phyloP scores from a whole-genome alignment of 2,797 vertebrate genomes.

The Leptoclinus maculatus region DNA sequence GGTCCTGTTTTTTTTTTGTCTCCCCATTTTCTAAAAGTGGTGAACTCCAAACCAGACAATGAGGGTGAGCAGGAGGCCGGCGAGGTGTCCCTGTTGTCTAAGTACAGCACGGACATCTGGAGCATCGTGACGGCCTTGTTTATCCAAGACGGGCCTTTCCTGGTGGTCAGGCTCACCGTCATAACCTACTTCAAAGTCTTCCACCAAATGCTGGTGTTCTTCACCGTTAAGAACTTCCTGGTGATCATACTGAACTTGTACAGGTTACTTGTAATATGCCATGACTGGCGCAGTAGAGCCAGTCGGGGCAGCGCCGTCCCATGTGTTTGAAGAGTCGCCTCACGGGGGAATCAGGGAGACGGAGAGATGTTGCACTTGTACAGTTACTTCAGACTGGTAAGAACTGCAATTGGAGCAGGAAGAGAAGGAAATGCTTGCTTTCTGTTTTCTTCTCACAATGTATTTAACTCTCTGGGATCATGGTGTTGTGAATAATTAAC shows the following conservation, averaged over 20 bases:
- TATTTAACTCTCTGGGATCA: no score
- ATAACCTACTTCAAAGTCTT: conserved; percentile 88
- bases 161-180: conserved; percentile 88
- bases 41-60: conserved; percentile 72
- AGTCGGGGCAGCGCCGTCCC: not conserved
- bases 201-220: conserved; percentile 96
- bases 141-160: no score
- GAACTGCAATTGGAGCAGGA: no score
- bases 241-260: conserved; percentile 92
- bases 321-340: not conserved
- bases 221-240: conserved; percentile 93
- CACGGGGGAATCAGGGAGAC: no score
- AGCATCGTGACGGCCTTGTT: conserved; percentile 88
- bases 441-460: not conserved
- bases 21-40: conserved; percentile 79
- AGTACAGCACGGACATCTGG: conserved; percentile 91
- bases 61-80: conserved; percentile 44
- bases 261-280: conserved; percentile 85
- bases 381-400: not conserved
- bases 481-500: no score
- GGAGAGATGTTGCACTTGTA: no score
- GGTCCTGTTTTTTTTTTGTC: not conserved
- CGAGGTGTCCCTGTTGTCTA: conserved; percentile 77
- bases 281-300: conserved; percentile 65
- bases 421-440: no score